phyloP scores from a whole-genome alignment of 2,888 invertebrate species.

The Anagyrus pseudococci region DNA sequence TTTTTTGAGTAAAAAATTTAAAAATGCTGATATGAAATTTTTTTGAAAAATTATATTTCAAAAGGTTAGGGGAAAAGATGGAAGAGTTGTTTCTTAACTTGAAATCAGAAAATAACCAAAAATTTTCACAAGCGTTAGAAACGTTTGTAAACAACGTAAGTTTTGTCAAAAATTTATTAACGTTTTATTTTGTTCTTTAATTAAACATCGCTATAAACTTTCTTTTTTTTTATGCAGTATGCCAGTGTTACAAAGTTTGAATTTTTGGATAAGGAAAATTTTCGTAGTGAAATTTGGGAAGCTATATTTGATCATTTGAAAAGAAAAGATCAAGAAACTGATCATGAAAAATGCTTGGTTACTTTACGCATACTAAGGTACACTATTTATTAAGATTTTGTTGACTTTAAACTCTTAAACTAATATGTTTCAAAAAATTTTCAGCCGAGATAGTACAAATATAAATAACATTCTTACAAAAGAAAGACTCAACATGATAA shows the following conservation, averaged over 20 bases:
- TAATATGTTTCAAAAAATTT: slow-evolving; percentile 47
- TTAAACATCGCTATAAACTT: too few species aligned
- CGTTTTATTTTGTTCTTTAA: too few species aligned
- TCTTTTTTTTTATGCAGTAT: slow-evolving; percentile 62
- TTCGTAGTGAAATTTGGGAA: slow-evolving; percentile 69
- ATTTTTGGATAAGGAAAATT: slow-evolving; percentile 66
- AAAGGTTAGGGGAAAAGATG: too few species aligned
- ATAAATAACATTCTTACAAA: slow-evolving; percentile 73
- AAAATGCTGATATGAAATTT: too few species aligned
- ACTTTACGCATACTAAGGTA: slow-evolving; percentile 74
- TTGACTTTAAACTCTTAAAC: slow-evolving; percentile 1
- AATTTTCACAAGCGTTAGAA: slow-evolving; percentile 50
- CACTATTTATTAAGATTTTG: background rate
- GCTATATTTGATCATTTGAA: slow-evolving; percentile 68
- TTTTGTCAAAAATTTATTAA: too few species aligned
- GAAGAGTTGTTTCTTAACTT: slow-evolving; percentile 46
- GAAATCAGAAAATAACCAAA: slow-evolving; percentile 46
- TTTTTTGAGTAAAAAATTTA: too few species aligned
- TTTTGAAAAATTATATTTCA: too few species aligned
- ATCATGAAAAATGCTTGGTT: slow-evolving; percentile 67
- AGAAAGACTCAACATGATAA: slow-evolving; percentile 72
- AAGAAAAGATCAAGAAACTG: slow-evolving; percentile 60
- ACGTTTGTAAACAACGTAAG: slow-evolving; percentile 62
- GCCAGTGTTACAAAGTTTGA: slow-evolving; percentile 69
- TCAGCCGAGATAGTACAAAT: slow-evolving; percentile 79